phyloP scores from a whole-genome alignment of 2,797 vertebrate species.

The Scarus forsteni region DNA sequence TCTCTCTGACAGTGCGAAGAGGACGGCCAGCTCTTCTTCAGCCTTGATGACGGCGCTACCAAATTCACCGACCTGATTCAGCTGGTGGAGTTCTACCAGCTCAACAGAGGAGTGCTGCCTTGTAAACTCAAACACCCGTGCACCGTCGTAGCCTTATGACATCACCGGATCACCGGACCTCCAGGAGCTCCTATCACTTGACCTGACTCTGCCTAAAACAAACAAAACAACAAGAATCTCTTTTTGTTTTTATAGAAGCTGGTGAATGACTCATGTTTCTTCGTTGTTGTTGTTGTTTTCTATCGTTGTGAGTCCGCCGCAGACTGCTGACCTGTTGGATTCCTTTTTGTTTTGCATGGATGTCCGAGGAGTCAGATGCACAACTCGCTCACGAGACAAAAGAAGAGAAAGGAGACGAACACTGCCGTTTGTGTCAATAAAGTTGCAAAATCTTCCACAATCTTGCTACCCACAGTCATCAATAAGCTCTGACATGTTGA shows the following conservation, averaged over 20 bases:
- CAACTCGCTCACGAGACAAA: conserved; percentile 32
- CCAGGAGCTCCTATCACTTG: conserved; percentile 80
- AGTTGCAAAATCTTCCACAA: conserved; percentile 60
- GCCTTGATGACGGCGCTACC: conserved; percentile 97
- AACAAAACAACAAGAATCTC: conserved; percentile 51
- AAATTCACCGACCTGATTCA: conserved; percentile 99
- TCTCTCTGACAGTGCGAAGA: conserved; percentile 90
- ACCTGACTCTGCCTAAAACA: conserved; percentile 79
- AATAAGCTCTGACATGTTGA: conserved; percentile 76
- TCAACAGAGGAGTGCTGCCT: conserved; percentile 98
- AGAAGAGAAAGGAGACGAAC: conserved; percentile 58
- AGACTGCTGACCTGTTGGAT: conserved; percentile 66
- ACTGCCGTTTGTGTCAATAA: conserved; percentile 68
- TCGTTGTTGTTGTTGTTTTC: conserved; percentile 48
- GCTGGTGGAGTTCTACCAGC: conserved; percentile 99
- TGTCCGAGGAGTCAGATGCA: conserved; percentile 49
- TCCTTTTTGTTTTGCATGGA: conserved; percentile 55
- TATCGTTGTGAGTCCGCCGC: conserved; percentile 53
- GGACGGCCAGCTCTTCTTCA: conserved; percentile 96
- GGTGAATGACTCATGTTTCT: conserved; percentile 75
- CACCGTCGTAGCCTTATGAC: conserved; percentile 98
- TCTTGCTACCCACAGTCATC: conserved; percentile 65
- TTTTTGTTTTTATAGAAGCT: conserved; percentile 72
- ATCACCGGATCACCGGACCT: conserved; percentile 78
- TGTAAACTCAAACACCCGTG: conserved; percentile 99